A percentile compares a stretch with the other conserved stretches of the same genome.
phyloP scores from a whole-genome alignment of 1,140 invertebrate genomes.

The Apolygus lucorum region DNA sequence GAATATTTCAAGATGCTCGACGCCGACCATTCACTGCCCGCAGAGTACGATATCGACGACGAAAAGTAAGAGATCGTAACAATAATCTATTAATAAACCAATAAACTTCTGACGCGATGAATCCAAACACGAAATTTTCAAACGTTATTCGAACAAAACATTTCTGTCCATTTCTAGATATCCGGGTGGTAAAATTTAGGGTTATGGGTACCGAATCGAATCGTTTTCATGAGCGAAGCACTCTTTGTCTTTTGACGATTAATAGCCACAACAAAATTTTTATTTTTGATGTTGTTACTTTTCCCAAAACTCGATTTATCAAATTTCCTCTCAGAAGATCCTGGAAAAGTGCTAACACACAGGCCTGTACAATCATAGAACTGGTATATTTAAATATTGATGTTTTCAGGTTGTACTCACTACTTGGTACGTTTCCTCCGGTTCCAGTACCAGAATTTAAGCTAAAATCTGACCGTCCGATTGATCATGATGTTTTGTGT shows the following conservation, averaged over 20 bases:
- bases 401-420: not conserved
- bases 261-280: not conserved
- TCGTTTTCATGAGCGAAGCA: too few relatives aligned
- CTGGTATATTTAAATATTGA: not conserved
- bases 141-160: too few relatives aligned
- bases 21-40: not conserved
- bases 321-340: not conserved
- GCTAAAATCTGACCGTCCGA: not conserved
- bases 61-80: not conserved
- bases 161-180: not conserved
- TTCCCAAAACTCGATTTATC: not conserved
- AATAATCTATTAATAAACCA: too few relatives aligned
- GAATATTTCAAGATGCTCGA: not conserved
- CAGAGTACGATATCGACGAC: not conserved
- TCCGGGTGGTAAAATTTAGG: not conserved
- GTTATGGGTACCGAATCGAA: not conserved
- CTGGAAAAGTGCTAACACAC: not conserved
- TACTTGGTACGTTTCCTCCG: not conserved
- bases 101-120: too few relatives aligned
- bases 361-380: not conserved
- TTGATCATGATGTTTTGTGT: constrained; percentile 27
- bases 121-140: too few relatives aligned
- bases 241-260: too few relatives aligned
- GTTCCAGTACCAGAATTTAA: not conserved
- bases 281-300: not conserved